These are phyloP conservation scores for Anadara kagoshimensis DNA, from an alignment of 1,140 invertebrate species.

Conservation along the genomic window DNA sequence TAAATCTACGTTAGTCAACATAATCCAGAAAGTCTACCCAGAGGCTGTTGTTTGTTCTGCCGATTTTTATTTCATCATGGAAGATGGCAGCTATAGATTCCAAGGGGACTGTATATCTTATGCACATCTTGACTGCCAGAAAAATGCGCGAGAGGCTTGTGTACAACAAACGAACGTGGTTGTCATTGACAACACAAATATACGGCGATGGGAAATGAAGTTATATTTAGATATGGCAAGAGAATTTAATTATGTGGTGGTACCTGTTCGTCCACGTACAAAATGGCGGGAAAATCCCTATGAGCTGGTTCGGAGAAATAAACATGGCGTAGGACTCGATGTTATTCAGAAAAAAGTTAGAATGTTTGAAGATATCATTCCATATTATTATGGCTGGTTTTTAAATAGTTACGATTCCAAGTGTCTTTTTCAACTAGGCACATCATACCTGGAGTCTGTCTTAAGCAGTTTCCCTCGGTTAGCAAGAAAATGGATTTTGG, in stretches of 20 bases:
- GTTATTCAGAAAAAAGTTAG: conserved; percentile 57
- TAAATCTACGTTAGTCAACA: conserved; percentile 82
- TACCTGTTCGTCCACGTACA: conserved; percentile 85
- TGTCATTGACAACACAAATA: conserved; percentile 92
- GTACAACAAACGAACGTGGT: conserved; percentile 81
- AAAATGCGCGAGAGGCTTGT: conserved; percentile 76
- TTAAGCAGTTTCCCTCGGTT: conserved; percentile 41
- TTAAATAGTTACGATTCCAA: conserved; percentile 55
- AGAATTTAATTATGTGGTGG: conserved; percentile 82
- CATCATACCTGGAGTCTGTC: conserved; percentile 36
- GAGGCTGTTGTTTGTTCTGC: conserved; percentile 64
- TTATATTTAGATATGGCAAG: conserved; percentile 80
- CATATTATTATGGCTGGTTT: conserved; percentile 74
- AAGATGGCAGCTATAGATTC: conserved; percentile 67
- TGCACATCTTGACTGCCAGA: conserved; percentile 64
- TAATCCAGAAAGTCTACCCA: conserved; percentile 57
- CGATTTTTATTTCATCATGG: conserved; percentile 67
- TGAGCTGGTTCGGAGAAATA: conserved; percentile 70
- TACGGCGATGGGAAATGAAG: conserved; percentile 86
- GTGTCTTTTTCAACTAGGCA: conserved; percentile 30
- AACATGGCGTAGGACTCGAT: conserved; percentile 58
- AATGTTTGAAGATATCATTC: conserved; percentile 59
- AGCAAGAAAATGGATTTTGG: conserved; percentile 19
- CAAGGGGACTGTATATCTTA: conserved; percentile 53
- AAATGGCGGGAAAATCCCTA: conserved; percentile 81